Conservation (phyloP, 2,888 invertebrate species). For the Molorchus minor region DNA sequence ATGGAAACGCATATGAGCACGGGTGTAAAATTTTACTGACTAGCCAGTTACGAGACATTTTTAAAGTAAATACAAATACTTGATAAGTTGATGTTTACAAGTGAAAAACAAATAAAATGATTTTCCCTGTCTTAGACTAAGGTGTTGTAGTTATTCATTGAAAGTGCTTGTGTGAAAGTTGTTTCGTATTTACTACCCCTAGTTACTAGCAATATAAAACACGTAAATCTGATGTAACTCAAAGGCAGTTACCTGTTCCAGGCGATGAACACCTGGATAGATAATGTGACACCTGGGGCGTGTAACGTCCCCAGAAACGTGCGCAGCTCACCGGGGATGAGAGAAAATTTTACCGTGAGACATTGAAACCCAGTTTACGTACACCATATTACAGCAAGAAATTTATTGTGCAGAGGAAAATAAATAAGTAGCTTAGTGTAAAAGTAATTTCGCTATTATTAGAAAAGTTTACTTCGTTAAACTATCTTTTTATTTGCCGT, state of each 20-base stretch:
- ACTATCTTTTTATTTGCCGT: conserved; percentile 10
- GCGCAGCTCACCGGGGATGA: conserved; percentile 48
- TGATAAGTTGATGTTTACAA: too few species aligned
- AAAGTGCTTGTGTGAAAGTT: not conserved
- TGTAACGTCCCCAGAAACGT: conserved; percentile 52
- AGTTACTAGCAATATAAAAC: conserved; percentile 1
- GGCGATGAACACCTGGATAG: conserved; percentile 39
- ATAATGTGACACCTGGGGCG: conserved; percentile 53
- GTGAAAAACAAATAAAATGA: too few species aligned
- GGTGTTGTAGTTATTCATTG: too few species aligned
- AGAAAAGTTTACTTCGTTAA: conserved; percentile 27
- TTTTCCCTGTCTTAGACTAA: too few species aligned
- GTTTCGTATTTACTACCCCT: not conserved
- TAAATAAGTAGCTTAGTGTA: conserved; percentile 41
- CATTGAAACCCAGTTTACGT: conserved; percentile 35
- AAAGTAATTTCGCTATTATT: conserved; percentile 28
- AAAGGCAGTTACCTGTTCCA: conserved; percentile 13
- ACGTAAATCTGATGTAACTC: conserved; percentile 8
- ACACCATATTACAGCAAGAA: conserved; percentile 31
- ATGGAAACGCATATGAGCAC: too few species aligned
- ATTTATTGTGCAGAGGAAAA: conserved; percentile 51
- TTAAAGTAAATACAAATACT: too few species aligned
- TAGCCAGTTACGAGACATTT: too few species aligned
- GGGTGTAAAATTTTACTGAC: too few species aligned
- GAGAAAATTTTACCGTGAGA: conserved; percentile 44